A percentile compares a stretch with the other conserved stretches of the same genome.
phyloP scores from a whole-genome alignment of 2,888 invertebrate genomes.

The Scaptodrosophila latifasciaeformis region DNA sequence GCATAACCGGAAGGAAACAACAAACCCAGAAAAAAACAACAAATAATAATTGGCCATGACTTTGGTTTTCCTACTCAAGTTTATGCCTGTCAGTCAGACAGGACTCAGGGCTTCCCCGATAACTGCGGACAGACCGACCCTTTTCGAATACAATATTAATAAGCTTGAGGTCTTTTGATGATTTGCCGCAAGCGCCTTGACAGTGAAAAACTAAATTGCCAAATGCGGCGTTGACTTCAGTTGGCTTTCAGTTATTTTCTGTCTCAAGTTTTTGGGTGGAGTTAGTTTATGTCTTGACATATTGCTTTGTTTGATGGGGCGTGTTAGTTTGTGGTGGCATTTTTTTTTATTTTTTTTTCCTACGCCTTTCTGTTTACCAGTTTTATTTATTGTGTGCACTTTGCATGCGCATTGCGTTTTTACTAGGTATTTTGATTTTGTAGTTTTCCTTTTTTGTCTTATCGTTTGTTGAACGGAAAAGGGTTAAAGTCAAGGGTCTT shows the following conservation, averaged over 20 bases:
- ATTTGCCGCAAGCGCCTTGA: conserved; percentile 54
- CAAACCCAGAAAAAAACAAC: conserved; percentile 17
- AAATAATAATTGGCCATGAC: conserved; percentile 66
- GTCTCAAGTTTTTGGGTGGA: conserved; percentile 16
- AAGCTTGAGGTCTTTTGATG: conserved; percentile 56
- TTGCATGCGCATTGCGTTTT: conserved; percentile 39
- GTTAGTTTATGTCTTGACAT: conserved; percentile 50
- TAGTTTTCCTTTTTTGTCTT: conserved; percentile 14
- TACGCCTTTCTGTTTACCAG: conserved; percentile 15
- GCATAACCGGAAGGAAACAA: conserved; percentile 29
- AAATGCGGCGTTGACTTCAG: conserved; percentile 46
- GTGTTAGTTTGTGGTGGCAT: conserved; percentile 7
- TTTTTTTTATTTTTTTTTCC: conserved; percentile 10
- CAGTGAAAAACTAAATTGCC: conserved; percentile 59
- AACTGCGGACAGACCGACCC: conserved; percentile 5
- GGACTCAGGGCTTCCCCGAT: no score
- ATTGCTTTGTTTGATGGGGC: conserved; percentile 28
- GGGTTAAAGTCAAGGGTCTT: conserved; percentile 65
- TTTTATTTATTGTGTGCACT: conserved; percentile 56
- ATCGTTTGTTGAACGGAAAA: conserved; percentile 40
- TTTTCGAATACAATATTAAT: conserved; percentile 49
- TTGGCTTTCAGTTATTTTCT: conserved; percentile 2
- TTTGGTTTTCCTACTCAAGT: conserved; percentile 54
- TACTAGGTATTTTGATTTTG: conserved; percentile 29
- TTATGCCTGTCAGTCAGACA: conserved; percentile 29